Percentiles rank a stretch among this genome's conserved stretches.
Conservation (phyloP, 2,113 vertebrate genomes). For the Cryptomyrus ogoouensis region DNA sequence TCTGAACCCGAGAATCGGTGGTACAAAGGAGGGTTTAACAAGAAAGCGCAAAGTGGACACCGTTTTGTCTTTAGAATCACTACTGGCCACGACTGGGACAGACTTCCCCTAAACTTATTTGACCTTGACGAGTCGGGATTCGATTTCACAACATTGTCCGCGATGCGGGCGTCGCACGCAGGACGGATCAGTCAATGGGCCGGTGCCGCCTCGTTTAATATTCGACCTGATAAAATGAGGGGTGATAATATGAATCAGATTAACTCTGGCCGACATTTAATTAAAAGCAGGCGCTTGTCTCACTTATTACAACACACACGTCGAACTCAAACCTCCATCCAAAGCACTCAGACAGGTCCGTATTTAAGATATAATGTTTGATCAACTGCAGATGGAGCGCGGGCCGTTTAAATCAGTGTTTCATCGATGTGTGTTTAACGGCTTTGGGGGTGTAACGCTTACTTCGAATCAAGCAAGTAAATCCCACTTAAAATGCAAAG, state of each 20-base stretch:
- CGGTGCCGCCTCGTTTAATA: not conserved
- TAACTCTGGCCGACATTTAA: not conserved
- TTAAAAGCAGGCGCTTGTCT: not conserved
- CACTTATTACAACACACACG: not conserved
- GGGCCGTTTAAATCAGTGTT: not conserved
- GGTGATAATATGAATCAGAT: not conserved
- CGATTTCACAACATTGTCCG: not conserved
- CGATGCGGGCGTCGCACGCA: not conserved
- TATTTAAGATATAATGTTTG: not conserved
- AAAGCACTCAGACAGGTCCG: not conserved
- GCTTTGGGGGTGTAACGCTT: not conserved
- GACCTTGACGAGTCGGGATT: not conserved
- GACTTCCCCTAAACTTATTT: not conserved
- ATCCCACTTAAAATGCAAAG: not conserved
- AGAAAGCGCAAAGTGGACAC: not conserved
- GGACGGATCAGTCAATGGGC: not conserved
- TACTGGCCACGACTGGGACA: not conserved
- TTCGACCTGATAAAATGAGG: not conserved
- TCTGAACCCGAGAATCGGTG: not conserved
- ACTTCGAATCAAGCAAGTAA: not conserved
- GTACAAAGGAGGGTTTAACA: not conserved
- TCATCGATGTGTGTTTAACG: not conserved
- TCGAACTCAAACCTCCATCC: not conserved
- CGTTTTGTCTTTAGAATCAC: not conserved
- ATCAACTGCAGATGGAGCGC: not conserved